These are phyloP conservation scores for Paralichthys olivaceus DNA, from an alignment of 2,113 vertebrate genomes.

Conservation along the genomic window DNA sequence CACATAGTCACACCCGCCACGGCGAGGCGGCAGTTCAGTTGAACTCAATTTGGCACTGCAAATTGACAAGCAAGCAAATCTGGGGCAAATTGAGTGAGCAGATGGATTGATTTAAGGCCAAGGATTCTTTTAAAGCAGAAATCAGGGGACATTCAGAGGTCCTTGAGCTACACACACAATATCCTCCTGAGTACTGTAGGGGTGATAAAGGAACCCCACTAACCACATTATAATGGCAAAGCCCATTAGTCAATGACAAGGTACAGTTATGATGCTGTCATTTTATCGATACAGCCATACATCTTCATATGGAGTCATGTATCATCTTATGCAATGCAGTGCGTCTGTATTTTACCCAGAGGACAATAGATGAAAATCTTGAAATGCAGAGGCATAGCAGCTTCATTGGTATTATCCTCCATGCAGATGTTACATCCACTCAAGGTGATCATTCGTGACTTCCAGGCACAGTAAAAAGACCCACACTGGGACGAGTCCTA, in stretches of 20 bases:
- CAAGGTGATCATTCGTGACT: constrained; percentile 41
- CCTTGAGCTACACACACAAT: constrained; percentile 48
- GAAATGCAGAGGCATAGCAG: neutral
- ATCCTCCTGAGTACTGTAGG: constrained; percentile 27
- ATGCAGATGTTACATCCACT: constrained; percentile 28
- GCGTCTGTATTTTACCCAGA: neutral
- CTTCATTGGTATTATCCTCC: constrained; percentile 33
- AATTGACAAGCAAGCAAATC: constrained; percentile 76
- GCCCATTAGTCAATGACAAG: constrained; percentile 50
- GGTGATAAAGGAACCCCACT: constrained; percentile 35
- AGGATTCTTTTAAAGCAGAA: constrained; percentile 50
- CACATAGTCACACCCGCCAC: constrained; percentile 26
- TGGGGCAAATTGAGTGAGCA: constrained; percentile 51
- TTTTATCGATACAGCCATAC: constrained; percentile 51
- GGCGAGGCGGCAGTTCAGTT: constrained; percentile 64
- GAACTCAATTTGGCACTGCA: constrained; percentile 65
- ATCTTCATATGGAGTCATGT: constrained; percentile 29
- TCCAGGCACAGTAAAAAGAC: constrained; percentile 25
- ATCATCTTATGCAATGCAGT: neutral
- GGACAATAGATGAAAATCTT: constrained; percentile 19
- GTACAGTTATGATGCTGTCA: constrained; percentile 47
- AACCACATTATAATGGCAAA: constrained; percentile 52
- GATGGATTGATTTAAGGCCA: constrained; percentile 69
- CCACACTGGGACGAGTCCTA: constrained; percentile 18
- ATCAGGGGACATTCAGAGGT: constrained; percentile 47